Conservation (phyloP, 2,797 vertebrate species). For the Knipowitschia caucasica region DNA sequence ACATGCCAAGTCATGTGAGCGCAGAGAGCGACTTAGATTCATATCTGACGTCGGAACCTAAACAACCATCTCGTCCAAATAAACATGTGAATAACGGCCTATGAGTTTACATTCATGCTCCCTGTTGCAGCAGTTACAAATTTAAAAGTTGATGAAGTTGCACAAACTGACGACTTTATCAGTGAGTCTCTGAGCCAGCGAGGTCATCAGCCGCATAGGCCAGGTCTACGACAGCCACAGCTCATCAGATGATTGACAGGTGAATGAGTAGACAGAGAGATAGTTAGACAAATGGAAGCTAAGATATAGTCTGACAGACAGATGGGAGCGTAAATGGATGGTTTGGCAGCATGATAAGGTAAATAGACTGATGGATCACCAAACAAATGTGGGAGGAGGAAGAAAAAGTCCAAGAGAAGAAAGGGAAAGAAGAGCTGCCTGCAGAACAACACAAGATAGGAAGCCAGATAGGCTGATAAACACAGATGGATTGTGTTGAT, state of each 20-base stretch:
- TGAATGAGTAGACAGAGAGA: constrained; percentile 70
- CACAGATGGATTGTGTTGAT: constrained; percentile 80
- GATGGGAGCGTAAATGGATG: constrained; percentile 81
- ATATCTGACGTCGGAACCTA: constrained; percentile 9
- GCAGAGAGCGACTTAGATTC: constrained; percentile 8
- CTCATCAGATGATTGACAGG: constrained; percentile 73
- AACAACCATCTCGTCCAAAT: neutral
- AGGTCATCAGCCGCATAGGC: constrained; percentile 48
- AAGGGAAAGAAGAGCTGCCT: constrained; percentile 53
- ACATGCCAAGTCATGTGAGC: constrained; percentile 12
- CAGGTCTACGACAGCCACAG: constrained; percentile 46
- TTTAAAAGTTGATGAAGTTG: constrained; percentile 41
- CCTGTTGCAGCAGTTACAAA: constrained; percentile 19
- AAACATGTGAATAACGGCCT: neutral
- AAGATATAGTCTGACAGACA: constrained; percentile 83
- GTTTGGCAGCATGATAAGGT: constrained; percentile 83
- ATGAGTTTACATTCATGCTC: constrained; percentile 19
- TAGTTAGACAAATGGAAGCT: constrained; percentile 81
- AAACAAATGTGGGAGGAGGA: constrained; percentile 77
- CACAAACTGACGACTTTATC: constrained; percentile 58
- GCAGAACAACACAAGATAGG: constrained; percentile 72
- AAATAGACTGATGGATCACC: constrained; percentile 83
- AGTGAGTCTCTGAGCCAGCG: constrained; percentile 26
- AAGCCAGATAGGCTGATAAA: constrained; percentile 77
- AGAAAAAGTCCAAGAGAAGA: constrained; percentile 59